Base-by-base conservation (phyloP, 2,797 vertebrate species). In the Pelochelys cantorii region DNA sequence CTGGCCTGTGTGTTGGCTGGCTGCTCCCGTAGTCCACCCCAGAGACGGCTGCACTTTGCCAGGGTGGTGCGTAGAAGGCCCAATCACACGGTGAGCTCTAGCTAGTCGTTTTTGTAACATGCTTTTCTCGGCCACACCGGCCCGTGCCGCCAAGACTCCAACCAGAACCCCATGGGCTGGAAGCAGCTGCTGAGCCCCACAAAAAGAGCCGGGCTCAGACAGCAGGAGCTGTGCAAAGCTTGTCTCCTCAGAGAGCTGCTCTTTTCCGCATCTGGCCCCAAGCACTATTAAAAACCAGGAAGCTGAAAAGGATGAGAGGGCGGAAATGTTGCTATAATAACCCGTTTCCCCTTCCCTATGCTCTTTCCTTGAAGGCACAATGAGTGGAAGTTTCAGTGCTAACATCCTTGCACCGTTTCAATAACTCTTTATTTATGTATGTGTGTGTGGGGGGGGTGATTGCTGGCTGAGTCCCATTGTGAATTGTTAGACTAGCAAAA, bases 311-410 rank as follows among this genome's bases (percentile, higher is more conserved):
- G 31, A 42, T 65, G 57, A 65, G 18, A 34, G 81, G 52, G 29
- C 20, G 4, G 22, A 65, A 68, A 88, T n/a, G 29, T 55, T 31
- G 18, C 84, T 23, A 52, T 77, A 90, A 65, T 65, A 77, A 87
- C 65, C 56, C 31, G 62, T 31, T 92, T 81, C 74, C 60, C n/a
- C 42, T 27, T 92, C 77, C 65, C 74, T 80, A 27, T 79, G 25
- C 37, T 60, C 79, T n/a, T 86, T 79, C 62, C 75, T 53, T 79
- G 60, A 62, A 92, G 80, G 53, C 7, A 71, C 78, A 85, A 31
- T 81, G 90, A 62, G 29, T 52, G 78, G 83, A 91, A 84, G 13
- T 86, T 92, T 83, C 68, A 89, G 74, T 37, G 31, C 68, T 23
- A 0, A 2, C 48, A 65, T 87, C 42, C 22, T 60, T 65, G 42